Conservation (phyloP, 1,140 invertebrate genomes). For the Andricus grossulariae region DNA sequence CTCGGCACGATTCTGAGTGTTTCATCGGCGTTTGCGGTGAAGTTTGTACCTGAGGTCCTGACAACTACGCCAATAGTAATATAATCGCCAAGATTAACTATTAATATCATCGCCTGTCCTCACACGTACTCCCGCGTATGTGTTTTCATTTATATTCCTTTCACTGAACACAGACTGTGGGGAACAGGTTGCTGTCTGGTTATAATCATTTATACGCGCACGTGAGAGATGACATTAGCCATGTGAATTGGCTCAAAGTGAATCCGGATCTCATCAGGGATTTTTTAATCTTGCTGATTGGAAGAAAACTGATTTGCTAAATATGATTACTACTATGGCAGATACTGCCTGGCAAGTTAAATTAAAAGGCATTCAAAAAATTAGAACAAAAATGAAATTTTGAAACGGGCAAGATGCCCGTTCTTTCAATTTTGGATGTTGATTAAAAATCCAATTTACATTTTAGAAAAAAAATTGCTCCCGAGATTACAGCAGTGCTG, state of each 20-base stretch:
- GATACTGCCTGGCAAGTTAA: no score
- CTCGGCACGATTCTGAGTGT: slow-evolving; percentile 21
- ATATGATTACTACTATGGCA: no score
- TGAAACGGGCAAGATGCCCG: no score
- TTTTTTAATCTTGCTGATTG: no score
- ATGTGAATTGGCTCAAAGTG: not conserved
- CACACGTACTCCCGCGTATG: slow-evolving; percentile 24
- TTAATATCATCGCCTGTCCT: slow-evolving; percentile 11
- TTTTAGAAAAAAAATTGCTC: no score
- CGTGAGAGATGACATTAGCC: not conserved
- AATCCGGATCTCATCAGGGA: not conserved
- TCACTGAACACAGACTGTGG: not conserved
- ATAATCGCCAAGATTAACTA: slow-evolving; percentile 16
- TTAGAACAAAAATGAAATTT: no score
- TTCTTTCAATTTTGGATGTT: no score
- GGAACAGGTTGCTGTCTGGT: slow-evolving; percentile 14
- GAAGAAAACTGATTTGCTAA: no score
- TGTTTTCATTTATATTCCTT: slow-evolving; percentile 16
- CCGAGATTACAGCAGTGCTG: no score
- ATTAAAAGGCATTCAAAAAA: no score
- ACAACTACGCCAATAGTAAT: slow-evolving; percentile 19
- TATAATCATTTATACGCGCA: slow-evolving; percentile 5
- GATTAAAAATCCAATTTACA: no score
- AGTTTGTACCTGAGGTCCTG: slow-evolving; percentile 12
- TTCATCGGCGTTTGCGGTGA: slow-evolving; percentile 21